Evolutionary conservation across 2,113 vertebrate genomes (phyloP).

Genomic region (Pionites leucogaster): DNA sequence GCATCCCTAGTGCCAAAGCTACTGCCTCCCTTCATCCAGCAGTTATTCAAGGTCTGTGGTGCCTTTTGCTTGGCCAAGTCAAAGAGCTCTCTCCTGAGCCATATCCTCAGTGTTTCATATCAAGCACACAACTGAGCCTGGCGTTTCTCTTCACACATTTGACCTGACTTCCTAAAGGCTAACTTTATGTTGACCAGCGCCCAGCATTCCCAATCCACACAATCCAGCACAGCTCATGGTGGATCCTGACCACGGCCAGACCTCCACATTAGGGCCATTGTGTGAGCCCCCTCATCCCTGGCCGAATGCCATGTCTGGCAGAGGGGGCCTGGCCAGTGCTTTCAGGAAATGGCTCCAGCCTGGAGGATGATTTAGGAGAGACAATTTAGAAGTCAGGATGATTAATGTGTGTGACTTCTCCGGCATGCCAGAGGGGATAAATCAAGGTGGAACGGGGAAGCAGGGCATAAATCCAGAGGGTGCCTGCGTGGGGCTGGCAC

Average conservation of each 20-base stretch:
- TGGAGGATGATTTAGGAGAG: constrained; percentile 29
- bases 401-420: constrained; percentile 53
- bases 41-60: rapidly evolving
- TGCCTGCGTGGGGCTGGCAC: not conserved
- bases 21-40: rapidly evolving
- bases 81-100: not conserved
- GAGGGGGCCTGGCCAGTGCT: not conserved
- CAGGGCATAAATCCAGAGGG: not conserved
- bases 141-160: not conserved
- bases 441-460: constrained; percentile 22
- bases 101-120: not conserved
- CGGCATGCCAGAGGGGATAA: constrained; percentile 39
- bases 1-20: rapidly evolving
- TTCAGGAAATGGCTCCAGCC: not conserved
- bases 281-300: not conserved
- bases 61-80: not conserved
- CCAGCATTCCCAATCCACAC: not conserved
- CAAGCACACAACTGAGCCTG: too few relatives aligned
- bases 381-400: constrained; percentile 43
- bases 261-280: rapidly evolving
- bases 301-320: rapidly evolving
- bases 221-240: rapidly evolving
- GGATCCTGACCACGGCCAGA: not conserved
- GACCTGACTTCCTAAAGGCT: not conserved
- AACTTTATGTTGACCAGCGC: not conserved